phyloP scores from a whole-genome alignment of 2,113 vertebrate species.

The Myotis yumanensis region DNA sequence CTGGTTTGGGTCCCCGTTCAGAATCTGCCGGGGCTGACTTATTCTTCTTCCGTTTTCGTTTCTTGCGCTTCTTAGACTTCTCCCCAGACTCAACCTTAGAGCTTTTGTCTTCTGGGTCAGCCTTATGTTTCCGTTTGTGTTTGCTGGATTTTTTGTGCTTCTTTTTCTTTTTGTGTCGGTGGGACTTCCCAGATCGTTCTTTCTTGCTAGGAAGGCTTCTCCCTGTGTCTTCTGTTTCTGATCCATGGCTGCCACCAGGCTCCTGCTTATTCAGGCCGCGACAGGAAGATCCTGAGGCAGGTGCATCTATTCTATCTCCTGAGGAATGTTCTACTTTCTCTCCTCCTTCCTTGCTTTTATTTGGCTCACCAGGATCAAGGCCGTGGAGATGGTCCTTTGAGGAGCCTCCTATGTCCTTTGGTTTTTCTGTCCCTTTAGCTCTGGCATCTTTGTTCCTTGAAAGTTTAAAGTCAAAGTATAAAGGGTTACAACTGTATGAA shows the following conservation, averaged over 20 bases:
- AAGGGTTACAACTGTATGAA: constrained; percentile 98
- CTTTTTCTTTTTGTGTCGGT: constrained; percentile 98
- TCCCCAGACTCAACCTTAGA: constrained; percentile 84
- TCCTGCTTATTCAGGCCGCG: constrained; percentile 77
- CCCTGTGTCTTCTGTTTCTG: constrained; percentile 78
- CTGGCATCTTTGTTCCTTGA: constrained; percentile 93
- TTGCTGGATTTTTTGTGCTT: constrained; percentile 93
- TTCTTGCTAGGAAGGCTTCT: constrained; percentile 79
- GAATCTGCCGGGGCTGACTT: constrained; percentile 73
- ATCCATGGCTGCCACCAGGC: constrained; percentile 8
- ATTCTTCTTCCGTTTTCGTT: constrained; percentile 92
- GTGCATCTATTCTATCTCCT: constrained; percentile 66
- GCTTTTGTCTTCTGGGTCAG: constrained; percentile 86
- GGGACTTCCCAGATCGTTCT: constrained; percentile 89
- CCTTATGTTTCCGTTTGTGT: constrained; percentile 90
- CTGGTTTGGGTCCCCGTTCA: constrained; percentile 78
- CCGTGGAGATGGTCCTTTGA: constrained; percentile 72
- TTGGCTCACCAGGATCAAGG: constrained; percentile 68
- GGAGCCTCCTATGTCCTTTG: constrained; percentile 70
- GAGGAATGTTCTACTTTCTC: constrained; percentile 46
- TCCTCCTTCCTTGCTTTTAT: constrained; percentile 76
- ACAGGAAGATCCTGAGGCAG: constrained; percentile 62
- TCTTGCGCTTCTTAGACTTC: constrained; percentile 94
- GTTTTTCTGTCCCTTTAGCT: constrained; percentile 83
- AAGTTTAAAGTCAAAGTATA: constrained; percentile 98